Evolutionary conservation across 2,113 vertebrate species (phyloP), one percentile per base, ranked within the genome.

Genomic region (Rhinopithecus roxellana): DNA sequence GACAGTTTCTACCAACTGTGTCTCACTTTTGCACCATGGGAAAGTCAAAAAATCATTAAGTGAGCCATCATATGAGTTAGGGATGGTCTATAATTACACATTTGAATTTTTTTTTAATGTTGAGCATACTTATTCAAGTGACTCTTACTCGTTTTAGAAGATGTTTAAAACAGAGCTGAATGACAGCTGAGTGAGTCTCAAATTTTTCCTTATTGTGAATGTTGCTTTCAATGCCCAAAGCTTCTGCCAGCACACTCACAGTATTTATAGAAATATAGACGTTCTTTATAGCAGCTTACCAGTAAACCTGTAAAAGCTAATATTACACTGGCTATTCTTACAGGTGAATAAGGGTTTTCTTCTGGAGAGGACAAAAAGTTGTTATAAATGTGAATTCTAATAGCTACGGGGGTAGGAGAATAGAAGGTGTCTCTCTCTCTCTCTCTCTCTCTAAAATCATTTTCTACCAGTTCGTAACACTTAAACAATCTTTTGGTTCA

Each of bases 361-460:
- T 95, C 77, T 92, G 43, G 40, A 85, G 48, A 95, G 95, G 45
- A 97, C 48, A 94, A 96, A 96, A 95, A 92, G 52, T 95, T 91
- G 74, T 95, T 93, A 69, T 90, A 95, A 97, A 95, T 95, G 84
- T 96, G 90, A 97, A 96, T 93, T 97, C 83, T 93, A 96, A 97
- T 90, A 93, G 52, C 69, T 93, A 48, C 70, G n/a, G 30, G 78
- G 57, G 59, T 38, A 92, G 57, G 23, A 86, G 30, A 89, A 88
- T 90, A 78, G 67, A 92, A 88, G 12, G 45, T n/a, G 84, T 90
- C 70, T 92, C 87, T 93, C 74, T 83, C 40, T 43, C 40, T 43
- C 43, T 43, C 43, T 43, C 67, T 95, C 89, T 69, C 55, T 96
- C 86, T 55, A 92, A 96, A 96, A 88, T 92, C 61, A 96, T 94